Evolutionary conservation across 2,113 vertebrate species (phyloP).

Genomic region (Zosterops pallidus): DNA sequence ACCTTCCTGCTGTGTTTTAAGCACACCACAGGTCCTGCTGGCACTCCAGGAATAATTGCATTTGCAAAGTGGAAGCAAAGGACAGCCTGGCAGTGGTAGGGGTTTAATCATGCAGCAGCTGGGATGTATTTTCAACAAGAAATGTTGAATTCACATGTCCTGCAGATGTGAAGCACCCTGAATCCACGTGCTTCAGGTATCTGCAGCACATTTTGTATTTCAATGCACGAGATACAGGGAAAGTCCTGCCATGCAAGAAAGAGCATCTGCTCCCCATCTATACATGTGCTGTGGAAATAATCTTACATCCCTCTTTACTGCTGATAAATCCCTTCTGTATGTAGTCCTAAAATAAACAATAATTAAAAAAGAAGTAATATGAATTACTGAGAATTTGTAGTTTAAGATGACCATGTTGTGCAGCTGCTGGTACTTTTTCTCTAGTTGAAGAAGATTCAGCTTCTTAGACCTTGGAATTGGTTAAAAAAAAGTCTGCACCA

Average conservation of each 20-base stretch:
- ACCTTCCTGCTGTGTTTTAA: background rate
- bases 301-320: background rate
- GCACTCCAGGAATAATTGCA: background rate
- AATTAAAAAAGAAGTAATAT: fast-evolving
- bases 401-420: background rate
- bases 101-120: background rate
- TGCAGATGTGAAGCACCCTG: background rate
- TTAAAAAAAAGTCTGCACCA: background rate
- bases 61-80: background rate
- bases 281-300: background rate
- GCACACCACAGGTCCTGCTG: background rate
- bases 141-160: background rate
- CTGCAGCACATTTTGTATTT: background rate
- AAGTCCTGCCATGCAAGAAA: background rate
- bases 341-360: background rate
- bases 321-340: background rate
- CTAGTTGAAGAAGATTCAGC: background rate
- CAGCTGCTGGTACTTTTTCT: background rate
- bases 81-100: background rate
- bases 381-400: background rate
- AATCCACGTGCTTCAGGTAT: background rate
- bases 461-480: background rate
- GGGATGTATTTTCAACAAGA: background rate
- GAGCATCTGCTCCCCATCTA: background rate
- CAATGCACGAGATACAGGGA: background rate